A percentile compares a stretch with the other conserved stretches of the same genome.
These are phyloP conservation scores for Aporrectodea caliginosa DNA, from an alignment of 1,140 invertebrate species.

Conservation along the genomic window DNA sequence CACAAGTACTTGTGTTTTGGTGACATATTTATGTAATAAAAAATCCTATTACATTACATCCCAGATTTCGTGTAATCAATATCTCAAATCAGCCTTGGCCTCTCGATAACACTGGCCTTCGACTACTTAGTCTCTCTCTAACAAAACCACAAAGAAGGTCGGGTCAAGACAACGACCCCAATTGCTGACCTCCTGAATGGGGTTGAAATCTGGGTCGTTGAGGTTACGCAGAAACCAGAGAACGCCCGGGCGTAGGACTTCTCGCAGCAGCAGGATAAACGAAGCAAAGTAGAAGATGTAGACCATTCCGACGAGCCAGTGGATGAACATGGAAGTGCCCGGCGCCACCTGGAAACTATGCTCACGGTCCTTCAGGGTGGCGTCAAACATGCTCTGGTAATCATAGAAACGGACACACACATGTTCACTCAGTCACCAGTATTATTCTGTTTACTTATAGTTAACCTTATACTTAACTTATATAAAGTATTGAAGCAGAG, in stretches of 20 bases:
- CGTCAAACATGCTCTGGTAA: conserved; percentile 76
- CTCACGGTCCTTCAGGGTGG: conserved; percentile 64
- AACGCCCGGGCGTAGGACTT: conserved; percentile 90
- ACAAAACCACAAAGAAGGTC: too few species aligned
- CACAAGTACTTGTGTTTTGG: too few species aligned
- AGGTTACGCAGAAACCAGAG: conserved; percentile 92
- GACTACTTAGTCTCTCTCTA: too few species aligned
- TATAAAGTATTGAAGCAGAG: too few species aligned
- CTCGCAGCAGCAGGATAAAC: conserved; percentile 86
- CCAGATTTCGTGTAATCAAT: too few species aligned
- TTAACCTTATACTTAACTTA: too few species aligned
- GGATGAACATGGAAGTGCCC: conserved; percentile 94
- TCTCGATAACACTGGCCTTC: too few species aligned
- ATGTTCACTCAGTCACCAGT: neutral
- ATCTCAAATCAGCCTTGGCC: too few species aligned
- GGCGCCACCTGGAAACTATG: conserved; percentile 81
- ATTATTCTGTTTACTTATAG: too few species aligned
- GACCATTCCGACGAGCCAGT: conserved; percentile 99
- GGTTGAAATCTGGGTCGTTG: conserved; percentile 98
- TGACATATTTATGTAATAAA: too few species aligned
- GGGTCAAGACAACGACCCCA: neutral
- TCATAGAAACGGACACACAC: conserved; percentile 1
- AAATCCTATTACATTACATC: too few species aligned
- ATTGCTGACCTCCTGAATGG: conserved; percentile 71
- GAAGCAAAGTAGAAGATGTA: conserved; percentile 99